Base-by-base conservation (phyloP, 2,113 vertebrate genomes). In the Talpa occidentalis region DNA sequence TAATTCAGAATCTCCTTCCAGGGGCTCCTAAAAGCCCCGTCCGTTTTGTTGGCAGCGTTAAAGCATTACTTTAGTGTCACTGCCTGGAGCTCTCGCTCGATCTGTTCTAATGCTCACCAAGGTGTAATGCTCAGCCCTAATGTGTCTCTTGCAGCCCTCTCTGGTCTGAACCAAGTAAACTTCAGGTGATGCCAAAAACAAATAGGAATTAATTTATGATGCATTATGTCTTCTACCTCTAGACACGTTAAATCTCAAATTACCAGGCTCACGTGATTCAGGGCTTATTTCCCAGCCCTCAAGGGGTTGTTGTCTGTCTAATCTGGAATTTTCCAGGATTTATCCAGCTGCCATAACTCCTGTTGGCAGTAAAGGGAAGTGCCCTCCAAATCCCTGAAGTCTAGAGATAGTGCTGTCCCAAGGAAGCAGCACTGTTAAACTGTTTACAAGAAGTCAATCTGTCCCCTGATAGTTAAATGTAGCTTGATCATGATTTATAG, bases 1-100 rank as follows among this genome's bases (percentile, higher is more conserved):
- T 92, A 96, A 96, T 98, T 97, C 80, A 56, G 3, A 86, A 44
- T 49, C 85, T 90, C 84, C 77, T 93, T 95, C n/a, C 5, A 67
- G 56, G 80, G 86, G 47, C 73, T 97, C 83, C 42, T 93, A 44
- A 78, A 78, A 87, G 95, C 64, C 49, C 90, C 72, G 80, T 95
- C 44, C 6, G 37, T 96, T 97, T 86, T 94, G 69, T 96, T 92
- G 0, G 11, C 66, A 85, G 87, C 67, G 94, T 84, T 74, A 91
- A 95, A 97, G 90, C 10, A 7, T 67, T 3, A 30, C 44, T 92
- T 91, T 44, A 4, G 0, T 70, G 83, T 88, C 37, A 1, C 40
- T 22, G n/a, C 30, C 21, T 37, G 69, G 62, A 78, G 35, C 83
- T 96, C 96, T 94, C 90, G 73, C 49, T 16, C 86, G 69, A 32